Evolutionary conservation across 2,797 vertebrate genomes (phyloP).

Genomic region (Acrossocheilus wenchowensis): DNA sequence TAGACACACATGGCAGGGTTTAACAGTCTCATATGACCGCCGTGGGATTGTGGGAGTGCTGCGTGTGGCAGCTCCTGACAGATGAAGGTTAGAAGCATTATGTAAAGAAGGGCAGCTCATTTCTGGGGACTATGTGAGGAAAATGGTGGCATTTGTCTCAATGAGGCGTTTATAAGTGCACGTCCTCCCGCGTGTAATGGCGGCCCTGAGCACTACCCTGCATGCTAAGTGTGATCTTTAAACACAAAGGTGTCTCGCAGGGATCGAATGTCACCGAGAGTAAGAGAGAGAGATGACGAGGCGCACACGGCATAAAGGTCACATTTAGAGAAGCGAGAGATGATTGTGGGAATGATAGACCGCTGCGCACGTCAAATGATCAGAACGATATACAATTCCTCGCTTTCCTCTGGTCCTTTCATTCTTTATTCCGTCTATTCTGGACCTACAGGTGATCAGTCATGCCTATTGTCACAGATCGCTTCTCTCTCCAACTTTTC

Average conservation of each 20-base stretch:
- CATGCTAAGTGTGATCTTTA: conserved; percentile 60
- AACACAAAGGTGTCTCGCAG: conserved; percentile 57
- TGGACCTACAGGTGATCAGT: conserved; percentile 4
- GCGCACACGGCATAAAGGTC: conserved; percentile 41
- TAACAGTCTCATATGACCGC: conserved; percentile 25
- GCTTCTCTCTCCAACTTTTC: not conserved
- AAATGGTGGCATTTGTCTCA: conserved; percentile 57
- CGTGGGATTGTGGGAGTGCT: conserved; percentile 46
- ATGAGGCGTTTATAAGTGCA: conserved; percentile 49
- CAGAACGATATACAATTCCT: conserved; percentile 36
- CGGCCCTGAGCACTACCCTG: conserved; percentile 34
- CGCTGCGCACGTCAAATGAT: conserved; percentile 23
- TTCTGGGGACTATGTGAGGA: conserved; percentile 36
- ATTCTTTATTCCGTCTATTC: conserved; percentile 23
- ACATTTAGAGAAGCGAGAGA: conserved; percentile 39
- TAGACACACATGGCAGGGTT: conserved; percentile 11
- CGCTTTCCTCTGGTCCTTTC: conserved; percentile 38
- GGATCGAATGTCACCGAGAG: conserved; percentile 43
- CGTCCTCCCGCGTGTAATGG: conserved; percentile 29
- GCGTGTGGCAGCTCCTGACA: conserved; percentile 48
- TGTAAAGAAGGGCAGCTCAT: conserved; percentile 54
- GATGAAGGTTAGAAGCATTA: conserved; percentile 60
- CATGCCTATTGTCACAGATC: not conserved
- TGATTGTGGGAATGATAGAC: conserved; percentile 53
- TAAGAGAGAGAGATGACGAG: not conserved